These are phyloP conservation scores for Lithophane semibrunnea DNA, from an alignment of 2,888 invertebrate species.

Conservation along the genomic window DNA sequence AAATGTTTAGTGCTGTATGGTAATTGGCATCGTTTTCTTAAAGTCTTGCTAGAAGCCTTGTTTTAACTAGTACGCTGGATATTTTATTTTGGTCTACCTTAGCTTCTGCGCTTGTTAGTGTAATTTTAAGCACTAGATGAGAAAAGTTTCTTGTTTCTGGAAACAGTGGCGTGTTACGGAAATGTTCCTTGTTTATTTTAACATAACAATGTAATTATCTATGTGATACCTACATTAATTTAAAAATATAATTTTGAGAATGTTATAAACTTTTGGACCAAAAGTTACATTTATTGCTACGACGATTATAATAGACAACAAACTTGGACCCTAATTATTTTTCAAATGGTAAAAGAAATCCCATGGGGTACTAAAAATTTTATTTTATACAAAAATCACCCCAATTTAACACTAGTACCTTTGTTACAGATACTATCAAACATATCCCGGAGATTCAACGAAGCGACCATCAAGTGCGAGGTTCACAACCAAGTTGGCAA, in stretches of 20 bases:
- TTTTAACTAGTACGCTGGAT: conserved; percentile 20
- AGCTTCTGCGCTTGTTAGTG: conserved; percentile 31
- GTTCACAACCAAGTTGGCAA: conserved; percentile 97
- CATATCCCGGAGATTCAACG: conserved; percentile 95
- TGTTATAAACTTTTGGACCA: not conserved
- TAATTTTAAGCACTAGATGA: conserved; percentile 42
- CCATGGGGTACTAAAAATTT: no score
- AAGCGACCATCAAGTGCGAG: conserved; percentile 97
- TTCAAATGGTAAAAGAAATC: not conserved
- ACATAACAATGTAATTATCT: not conserved
- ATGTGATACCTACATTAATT: no score
- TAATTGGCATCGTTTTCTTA: conserved; percentile 37
- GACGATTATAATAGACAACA: not conserved
- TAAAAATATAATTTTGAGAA: not conserved
- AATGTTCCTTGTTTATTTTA: conserved; percentile 12
- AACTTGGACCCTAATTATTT: not conserved
- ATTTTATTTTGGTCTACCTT: conserved; percentile 18
- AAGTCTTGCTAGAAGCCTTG: conserved; percentile 22
- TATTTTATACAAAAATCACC: conserved; percentile 3
- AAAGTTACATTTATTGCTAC: not conserved
- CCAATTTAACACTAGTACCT: conserved; percentile 25
- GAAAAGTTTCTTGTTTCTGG: conserved; percentile 29
- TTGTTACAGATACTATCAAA: conserved; percentile 92
- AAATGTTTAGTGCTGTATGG: conserved; percentile 18
- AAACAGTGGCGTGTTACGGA: conserved; percentile 26